Base-by-base conservation (phyloP, 92 coral and sea anemone genomes). In the Galaxea fascicularis region DNA sequence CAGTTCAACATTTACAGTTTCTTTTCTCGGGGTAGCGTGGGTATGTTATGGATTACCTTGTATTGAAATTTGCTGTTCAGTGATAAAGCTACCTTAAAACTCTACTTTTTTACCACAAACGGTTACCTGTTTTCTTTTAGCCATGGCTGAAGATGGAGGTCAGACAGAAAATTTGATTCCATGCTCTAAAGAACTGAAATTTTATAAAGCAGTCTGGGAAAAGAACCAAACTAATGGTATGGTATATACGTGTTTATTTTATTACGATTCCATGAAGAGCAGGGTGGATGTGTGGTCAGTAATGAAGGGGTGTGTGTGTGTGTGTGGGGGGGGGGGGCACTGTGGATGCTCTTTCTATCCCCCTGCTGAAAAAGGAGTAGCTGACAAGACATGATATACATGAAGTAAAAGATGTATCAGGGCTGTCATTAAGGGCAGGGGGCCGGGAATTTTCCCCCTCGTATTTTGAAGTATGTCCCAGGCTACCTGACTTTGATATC, bases 1-100 rank as follows among this genome's bases (percentile, higher is more conserved):
- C 98, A 94, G 65, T 86, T 94, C 81, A 94, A 87, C 85, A 66
- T 91, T n/a, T 94, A 81, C 81, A 88, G 91, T 73, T 89, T 85
- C 57, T 94, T 94, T 88, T 89, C 90, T 73, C 85, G 87, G 5
- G 74, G 82, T 47, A 65, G 87, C 16, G 31, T 70, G 73, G 98
- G 98, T 94, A 54, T 74, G 88, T 56, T 77, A 1, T 24, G 8
- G 4, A 21, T 24, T 1, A n/a, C 10, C 56, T 49, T 11, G 56
- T 49, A 49, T 35, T 24, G 24, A 62, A 62, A 62, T 24, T 11
- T 20, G 15, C 18, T n/a, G 3, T 17, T 17, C 15, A 54, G 60
- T 4, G 17, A 54, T 12, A 49, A 49, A 10, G 54, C 1, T 49
- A 9, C 11, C 54, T 15, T 49, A 9, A 0, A 52, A 16, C 0